Evolutionary conservation across 1,140 invertebrate species (phyloP), one percentile per base, ranked within the genome.

Genomic region (Dendrolimus punctatus): DNA sequence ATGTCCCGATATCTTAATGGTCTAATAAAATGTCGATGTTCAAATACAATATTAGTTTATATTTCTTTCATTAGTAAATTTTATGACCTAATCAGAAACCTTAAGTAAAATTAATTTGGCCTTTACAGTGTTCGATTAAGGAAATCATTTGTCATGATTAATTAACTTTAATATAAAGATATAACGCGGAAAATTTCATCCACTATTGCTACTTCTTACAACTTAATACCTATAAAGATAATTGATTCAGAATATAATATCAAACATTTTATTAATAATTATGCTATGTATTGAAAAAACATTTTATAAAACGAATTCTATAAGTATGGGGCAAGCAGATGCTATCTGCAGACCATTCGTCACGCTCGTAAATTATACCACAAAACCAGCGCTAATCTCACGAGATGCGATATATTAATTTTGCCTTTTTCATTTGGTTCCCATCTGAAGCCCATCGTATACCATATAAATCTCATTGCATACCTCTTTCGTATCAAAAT

Each of bases 361-460:
- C 77, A 84, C 77, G 82, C 79, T 80, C 79, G 68, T 83, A 83
- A 81, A 83, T 80, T 80, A 85, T 85, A 77, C 73, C 68, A 80
- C 71, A 75, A 81, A 83, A 81, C 74, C 74, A 71, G 69, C 67
- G 77, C 79, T 82, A 82, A 84, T 82, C 77, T 71, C 68, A 71
- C 66, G 76, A 68, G 66, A 71, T 59, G 50, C 71, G 73, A 82
- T 78, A 77, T 81, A 80, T 83, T 82, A 84, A 85, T 84, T 85
- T 80, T 75, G 66, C 48, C 57, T 67, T 68, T 64, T 73, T 64
- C 62, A 81, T 74, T 83, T 79, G 61, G 74, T 60, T 54, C 71
- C 58, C 60, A 64, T 59, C 64, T 44, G 53, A 60, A 67, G 49
- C 66, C 51, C 55, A 64, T 66, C 43, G 66, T 70, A 83, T 81